A percentile compares a stretch with the other conserved stretches of the same genome.
These are phyloP conservation scores for Volucella bombylans DNA, from an alignment of 2,888 invertebrate species.

Conservation along the genomic window DNA sequence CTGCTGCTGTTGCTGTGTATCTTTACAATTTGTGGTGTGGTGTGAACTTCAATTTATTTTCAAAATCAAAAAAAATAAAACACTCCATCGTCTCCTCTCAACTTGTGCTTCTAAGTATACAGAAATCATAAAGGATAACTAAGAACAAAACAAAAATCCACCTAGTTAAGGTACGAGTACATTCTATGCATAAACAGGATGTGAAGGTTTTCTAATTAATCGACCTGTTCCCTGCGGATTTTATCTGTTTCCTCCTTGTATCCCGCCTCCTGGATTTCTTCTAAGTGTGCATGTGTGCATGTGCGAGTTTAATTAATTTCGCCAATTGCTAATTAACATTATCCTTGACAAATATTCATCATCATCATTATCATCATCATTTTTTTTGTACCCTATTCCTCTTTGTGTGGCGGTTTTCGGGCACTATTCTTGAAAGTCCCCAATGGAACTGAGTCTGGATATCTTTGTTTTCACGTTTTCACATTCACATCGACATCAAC, in stretches of 20 bases:
- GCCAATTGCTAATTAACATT: constrained; percentile 56
- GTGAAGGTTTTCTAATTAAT: constrained; percentile 48
- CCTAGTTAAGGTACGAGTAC: not conserved
- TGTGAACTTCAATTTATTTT: constrained; percentile 26
- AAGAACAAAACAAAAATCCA: constrained; percentile 5
- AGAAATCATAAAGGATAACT: not conserved
- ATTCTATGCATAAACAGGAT: constrained; percentile 35
- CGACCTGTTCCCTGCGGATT: constrained; percentile 23
- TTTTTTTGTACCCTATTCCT: not conserved
- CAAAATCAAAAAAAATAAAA: not conserved
- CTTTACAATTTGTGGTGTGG: constrained; percentile 41
- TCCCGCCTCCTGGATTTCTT: too few species aligned
- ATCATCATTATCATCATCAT: constrained; percentile 20
- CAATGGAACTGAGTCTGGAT: not conserved
- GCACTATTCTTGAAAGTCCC: too few species aligned
- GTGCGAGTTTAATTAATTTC: constrained; percentile 53
- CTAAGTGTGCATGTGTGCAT: not conserved
- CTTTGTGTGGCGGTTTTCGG: too few species aligned
- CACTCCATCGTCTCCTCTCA: not conserved
- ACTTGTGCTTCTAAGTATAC: too few species aligned
- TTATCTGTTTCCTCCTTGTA: constrained; percentile 17
- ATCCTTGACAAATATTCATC: constrained; percentile 67
- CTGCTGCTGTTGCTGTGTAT: constrained; percentile 36
- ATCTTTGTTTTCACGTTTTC: not conserved
- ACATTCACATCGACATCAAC: constrained; percentile 4